Conservation (phyloP, 23 tunicate species). For the Corella eumyota region DNA sequence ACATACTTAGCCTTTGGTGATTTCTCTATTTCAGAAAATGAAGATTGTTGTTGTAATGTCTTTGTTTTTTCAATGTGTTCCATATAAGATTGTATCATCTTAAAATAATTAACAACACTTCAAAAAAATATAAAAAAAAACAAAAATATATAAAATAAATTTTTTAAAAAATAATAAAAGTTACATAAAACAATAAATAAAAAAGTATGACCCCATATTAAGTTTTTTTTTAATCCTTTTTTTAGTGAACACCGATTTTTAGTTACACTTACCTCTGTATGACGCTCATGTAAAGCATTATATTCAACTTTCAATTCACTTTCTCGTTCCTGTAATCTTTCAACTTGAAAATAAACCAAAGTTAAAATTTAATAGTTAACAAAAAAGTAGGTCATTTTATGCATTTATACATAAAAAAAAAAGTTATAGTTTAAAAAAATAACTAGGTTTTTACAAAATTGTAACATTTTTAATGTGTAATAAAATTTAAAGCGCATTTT, state of each 20-base stretch:
- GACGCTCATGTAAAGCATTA: slow-evolving; percentile 50
- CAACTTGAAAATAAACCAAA: slow-evolving; percentile 16
- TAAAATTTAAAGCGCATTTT: no score
- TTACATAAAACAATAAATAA: no score
- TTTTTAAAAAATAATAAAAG: no score
- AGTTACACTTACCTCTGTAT: slow-evolving; percentile 36
- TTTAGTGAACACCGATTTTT: neutral
- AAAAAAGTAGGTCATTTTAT: neutral
- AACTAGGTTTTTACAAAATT: no score
- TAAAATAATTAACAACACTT: neutral
- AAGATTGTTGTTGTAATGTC: slow-evolving; percentile 50
- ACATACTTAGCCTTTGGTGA: no score
- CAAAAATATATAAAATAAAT: neutral
- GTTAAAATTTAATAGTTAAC: neutral
- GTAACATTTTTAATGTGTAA: no score
- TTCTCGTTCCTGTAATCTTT: slow-evolving; percentile 72
- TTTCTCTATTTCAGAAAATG: slow-evolving; percentile 29
- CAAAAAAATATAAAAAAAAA: slow-evolving; percentile 4
- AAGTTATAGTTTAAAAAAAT: no score
- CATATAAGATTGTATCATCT: slow-evolving; percentile 86
- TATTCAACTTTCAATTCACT: slow-evolving; percentile 46
- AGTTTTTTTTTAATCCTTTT: neutral
- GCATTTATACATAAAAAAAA: no score
- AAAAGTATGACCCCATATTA: no score
- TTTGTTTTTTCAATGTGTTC: slow-evolving; percentile 82